A percentile compares a stretch with the other conserved stretches of the same genome.
These are phyloP conservation scores for Gastrophysa polygoni DNA, from an alignment of 2,888 invertebrate species.

Conservation along the genomic window DNA sequence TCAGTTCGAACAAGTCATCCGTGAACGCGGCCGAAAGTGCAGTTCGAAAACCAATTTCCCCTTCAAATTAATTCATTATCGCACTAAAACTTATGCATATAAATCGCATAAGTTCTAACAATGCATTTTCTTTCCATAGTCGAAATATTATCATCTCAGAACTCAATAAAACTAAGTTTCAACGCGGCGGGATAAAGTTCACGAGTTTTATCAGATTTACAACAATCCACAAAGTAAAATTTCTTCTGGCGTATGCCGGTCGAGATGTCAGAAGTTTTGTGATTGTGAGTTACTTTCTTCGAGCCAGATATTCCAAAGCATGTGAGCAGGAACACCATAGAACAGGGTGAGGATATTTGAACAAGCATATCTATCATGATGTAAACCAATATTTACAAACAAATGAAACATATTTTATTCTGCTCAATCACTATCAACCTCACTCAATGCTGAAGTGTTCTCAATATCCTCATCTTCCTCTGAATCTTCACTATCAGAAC, in stretches of 20 bases:
- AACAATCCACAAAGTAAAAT: conserved; percentile 24
- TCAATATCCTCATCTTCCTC: conserved; percentile 46
- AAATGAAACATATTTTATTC: not conserved
- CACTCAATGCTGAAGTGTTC: conserved; percentile 56
- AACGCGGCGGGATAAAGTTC: conserved; percentile 14
- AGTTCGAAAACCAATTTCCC: not conserved
- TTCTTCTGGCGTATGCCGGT: conserved; percentile 18
- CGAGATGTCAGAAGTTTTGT: conserved; percentile 23
- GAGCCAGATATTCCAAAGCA: too few species aligned
- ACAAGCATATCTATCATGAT: too few species aligned
- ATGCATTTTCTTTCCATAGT: not conserved
- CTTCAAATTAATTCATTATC: conserved; percentile 18
- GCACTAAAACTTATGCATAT: conserved; percentile 14
- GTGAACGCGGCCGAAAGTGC: not conserved
- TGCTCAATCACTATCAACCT: conserved; percentile 40
- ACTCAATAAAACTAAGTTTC: conserved; percentile 16
- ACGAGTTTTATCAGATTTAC: conserved; percentile 26
- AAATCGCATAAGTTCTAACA: conserved; percentile 23
- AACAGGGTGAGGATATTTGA: too few species aligned
- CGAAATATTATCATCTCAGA: conserved; percentile 10
- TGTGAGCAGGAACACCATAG: too few species aligned
- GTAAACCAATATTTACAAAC: not conserved
- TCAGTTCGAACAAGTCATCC: not conserved
- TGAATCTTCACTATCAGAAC: conserved; percentile 59
- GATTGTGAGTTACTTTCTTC: too few species aligned